Conservation (phyloP, 2,113 vertebrate species). For the Theropithecus gelada region DNA sequence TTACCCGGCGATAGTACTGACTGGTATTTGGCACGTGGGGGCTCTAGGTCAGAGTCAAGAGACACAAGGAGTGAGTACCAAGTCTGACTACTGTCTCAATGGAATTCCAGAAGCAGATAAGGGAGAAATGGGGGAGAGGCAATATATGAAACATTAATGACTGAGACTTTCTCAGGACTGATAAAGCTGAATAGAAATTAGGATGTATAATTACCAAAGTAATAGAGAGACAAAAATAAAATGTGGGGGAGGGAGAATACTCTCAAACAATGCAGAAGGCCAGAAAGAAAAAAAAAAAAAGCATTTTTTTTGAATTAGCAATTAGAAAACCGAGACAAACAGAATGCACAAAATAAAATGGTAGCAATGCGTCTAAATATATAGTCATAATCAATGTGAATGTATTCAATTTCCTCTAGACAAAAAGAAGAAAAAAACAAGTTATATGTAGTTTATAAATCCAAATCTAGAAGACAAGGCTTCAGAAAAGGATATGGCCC, state of each 20-base stretch:
- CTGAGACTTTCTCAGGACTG: neutral
- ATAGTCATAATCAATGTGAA: too few relatives aligned
- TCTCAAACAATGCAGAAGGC: neutral
- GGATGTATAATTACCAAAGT: neutral
- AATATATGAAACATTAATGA: neutral
- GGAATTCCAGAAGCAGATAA: neutral
- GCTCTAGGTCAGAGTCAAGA: neutral
- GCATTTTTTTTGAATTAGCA: neutral
- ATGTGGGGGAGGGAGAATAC: neutral
- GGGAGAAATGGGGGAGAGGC: neutral
- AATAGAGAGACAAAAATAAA: neutral
- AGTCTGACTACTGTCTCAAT: neutral
- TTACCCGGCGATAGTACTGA: neutral
- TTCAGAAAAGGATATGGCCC: neutral
- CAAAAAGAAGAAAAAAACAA: too few relatives aligned
- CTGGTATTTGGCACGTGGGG: neutral
- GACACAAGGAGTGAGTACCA: fast-evolving
- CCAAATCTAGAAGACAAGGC: neutral
- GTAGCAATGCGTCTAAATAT: neutral
- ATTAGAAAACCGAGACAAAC: neutral
- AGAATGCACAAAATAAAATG: neutral
- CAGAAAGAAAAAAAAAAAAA: neutral
- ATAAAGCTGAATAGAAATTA: neutral
- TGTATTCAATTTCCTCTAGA: neutral
- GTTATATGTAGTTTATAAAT: neutral